Conservation (phyloP, 35 echinoderm and acorn worm genomes). For the Apostichopus parvimensis region DNA sequence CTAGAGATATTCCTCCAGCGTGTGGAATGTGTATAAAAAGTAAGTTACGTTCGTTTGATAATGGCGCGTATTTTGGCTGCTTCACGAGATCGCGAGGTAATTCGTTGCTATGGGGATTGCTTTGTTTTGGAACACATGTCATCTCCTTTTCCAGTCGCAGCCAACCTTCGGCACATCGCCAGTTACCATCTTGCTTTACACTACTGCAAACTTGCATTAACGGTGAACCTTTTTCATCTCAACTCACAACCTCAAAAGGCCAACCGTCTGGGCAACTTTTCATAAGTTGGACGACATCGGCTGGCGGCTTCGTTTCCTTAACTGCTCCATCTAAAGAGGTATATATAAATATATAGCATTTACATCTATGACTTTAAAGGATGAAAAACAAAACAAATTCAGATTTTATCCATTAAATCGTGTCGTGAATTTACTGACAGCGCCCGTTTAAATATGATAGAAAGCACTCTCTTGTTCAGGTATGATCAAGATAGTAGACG, state of each 20-base stretch:
- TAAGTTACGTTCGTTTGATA: not conserved
- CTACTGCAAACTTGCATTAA: not conserved
- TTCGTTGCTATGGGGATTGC: no score
- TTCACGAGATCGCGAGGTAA: no score
- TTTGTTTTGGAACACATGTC: not conserved
- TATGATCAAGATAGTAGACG: no score
- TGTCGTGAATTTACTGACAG: no score
- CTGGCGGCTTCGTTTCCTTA: no score
- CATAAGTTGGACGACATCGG: not conserved
- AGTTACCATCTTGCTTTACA: not conserved
- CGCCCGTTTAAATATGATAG: no score
- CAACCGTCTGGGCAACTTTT: conserved; percentile 1
- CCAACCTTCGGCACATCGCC: not conserved
- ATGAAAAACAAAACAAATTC: no score
- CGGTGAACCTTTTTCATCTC: not conserved
- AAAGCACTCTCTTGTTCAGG: no score
- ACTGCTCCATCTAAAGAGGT: no score
- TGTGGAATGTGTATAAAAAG: not conserved
- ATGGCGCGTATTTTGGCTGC: not conserved
- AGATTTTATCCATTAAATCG: no score
- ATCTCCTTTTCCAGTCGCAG: not conserved
- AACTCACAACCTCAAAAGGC: not conserved
- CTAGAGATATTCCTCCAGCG: not conserved
- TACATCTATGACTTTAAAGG: no score
- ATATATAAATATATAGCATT: no score